phyloP scores from a whole-genome alignment of 2,888 invertebrate genomes.

The Drosophila meridionalis region DNA sequence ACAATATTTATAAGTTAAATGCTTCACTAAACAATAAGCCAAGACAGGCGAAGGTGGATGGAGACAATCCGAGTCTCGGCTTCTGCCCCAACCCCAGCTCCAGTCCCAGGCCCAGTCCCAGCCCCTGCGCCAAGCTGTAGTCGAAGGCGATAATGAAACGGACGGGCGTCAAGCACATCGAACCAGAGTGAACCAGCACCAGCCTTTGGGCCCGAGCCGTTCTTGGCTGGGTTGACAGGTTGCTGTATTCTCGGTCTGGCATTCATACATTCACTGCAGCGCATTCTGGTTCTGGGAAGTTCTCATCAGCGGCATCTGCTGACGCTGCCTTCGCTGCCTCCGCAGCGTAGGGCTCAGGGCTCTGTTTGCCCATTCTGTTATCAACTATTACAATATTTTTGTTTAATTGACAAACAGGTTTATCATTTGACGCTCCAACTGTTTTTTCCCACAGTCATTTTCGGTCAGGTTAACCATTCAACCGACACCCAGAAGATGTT shows the following conservation, averaged over 20 bases:
- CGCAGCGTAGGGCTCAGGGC: conserved; percentile 14
- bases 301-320: conserved; percentile 63
- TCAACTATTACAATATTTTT: conserved; percentile 79
- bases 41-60: conserved; percentile 24
- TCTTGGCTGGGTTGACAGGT: conserved; percentile 69
- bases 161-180: conserved; percentile 72
- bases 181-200: conserved; percentile 42
- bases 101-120: neutral
- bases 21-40: conserved; percentile 81
- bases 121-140: conserved; percentile 34
- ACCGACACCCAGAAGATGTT: conserved; percentile 29
- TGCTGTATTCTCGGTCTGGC: conserved; percentile 37
- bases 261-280: conserved; percentile 30
- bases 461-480: conserved; percentile 51
- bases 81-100: too few relatives aligned
- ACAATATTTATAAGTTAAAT: conserved; percentile 79
- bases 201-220: conserved; percentile 47
- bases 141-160: conserved; percentile 74
- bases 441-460: conserved; percentile 76
- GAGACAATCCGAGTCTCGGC: conserved; percentile 6
- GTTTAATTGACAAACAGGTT: conserved; percentile 81
- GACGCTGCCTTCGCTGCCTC: conserved; percentile 26
- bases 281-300: conserved; percentile 65
- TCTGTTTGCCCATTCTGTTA: conserved; percentile 74
- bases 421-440: conserved; percentile 79